Percentiles rank a stretch among this genome's conserved stretches.
Evolutionary conservation across 2,113 vertebrate species (phyloP).

Genomic region (Pica pica): DNA sequence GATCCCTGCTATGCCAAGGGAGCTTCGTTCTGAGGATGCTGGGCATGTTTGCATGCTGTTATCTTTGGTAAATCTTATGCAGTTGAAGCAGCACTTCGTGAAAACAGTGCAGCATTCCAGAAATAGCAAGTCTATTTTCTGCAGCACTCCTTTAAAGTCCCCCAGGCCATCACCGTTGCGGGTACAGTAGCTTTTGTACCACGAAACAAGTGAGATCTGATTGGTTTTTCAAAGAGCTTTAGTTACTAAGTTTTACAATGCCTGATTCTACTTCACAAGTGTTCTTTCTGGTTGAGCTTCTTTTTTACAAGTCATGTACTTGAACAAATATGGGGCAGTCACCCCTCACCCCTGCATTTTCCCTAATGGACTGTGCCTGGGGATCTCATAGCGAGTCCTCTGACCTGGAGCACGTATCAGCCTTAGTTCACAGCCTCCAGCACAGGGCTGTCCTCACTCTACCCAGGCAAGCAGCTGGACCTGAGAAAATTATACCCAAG

Average conservation of each 20-base stretch:
- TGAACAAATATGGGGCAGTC: background rate
- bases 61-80: conserved; percentile 31
- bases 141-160: background rate
- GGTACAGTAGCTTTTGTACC: background rate
- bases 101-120: conserved; percentile 34
- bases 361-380: background rate
- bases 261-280: background rate
- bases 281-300: background rate
- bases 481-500: background rate
- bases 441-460: background rate
- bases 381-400: background rate
- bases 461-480: background rate
- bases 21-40: conserved; percentile 18
- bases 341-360: background rate
- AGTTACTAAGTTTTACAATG: background rate
- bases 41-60: conserved; percentile 30
- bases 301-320: background rate
- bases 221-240: background rate
- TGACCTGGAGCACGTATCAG: accelerated
- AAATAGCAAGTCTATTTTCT: conserved; percentile 47
- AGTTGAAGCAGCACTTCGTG: conserved; percentile 9
- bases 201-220: background rate
- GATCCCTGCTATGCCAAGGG: conserved; percentile 24
- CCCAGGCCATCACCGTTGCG: background rate
- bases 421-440: background rate